Base-by-base conservation (phyloP, 2,113 vertebrate genomes). In the Eolophus roseicapilla region DNA sequence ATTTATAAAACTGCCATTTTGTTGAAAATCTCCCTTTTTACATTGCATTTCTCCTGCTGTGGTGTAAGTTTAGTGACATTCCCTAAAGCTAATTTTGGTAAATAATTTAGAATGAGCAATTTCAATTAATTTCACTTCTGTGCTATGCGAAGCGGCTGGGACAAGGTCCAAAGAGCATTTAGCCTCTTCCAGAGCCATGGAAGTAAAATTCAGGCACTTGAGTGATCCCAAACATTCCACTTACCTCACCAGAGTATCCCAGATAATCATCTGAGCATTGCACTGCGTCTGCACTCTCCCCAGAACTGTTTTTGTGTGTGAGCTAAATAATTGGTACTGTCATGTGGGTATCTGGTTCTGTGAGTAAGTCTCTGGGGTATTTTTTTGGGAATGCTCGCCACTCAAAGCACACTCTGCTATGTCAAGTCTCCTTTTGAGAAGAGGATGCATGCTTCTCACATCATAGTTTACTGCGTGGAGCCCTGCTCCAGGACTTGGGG, bases 61-160 rank as follows among this genome's bases (percentile, higher is more conserved):
- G 20, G 15, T 19, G 71, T 60, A 77, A 27, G 8, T 83, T 82
- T 46, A 91, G 52, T 71, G 46, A 52, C 5, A 60, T 86, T 78
- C 92, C 15, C 55, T 55, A 57, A 68, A 92, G 31, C 52, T 88
- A 69, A 64, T 69, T 6, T 55, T 57, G 25, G n/a, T 43, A 81
- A 95, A 83, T 41, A 75, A 64, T 71, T 81, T 68, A 76, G 24
- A 62, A 44, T 35, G 44, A 88, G n/a, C 7, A 78, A 64, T 88
- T 96, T 86, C 17, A 67, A 29, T 46, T 67, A 10, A 65, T 92
- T 94, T 92, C 49, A n/a, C 7, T 88, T 88, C n/a, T 74, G 17
- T 41, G 39, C 17, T 87, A 10, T 25, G 12, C 78, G 68, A 91
- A 86, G 19, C 41, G 78, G 7, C 11, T 82, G 33, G 21, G 43